These are phyloP conservation scores for Protonemura montana DNA, from an alignment of 2,888 invertebrate species.

Conservation along the genomic window DNA sequence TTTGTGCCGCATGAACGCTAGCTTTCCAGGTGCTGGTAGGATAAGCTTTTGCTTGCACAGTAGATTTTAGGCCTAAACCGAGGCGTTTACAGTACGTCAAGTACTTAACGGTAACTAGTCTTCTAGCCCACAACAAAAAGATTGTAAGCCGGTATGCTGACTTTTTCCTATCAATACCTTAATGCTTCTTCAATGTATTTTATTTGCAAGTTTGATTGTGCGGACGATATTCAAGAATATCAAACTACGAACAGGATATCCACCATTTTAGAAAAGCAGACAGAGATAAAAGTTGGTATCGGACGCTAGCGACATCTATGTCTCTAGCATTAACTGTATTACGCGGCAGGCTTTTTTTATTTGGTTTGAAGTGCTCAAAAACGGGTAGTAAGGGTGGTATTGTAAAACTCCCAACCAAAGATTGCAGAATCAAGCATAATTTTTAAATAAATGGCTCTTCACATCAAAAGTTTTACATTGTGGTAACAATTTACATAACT, in stretches of 20 bases:
- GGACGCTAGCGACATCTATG: not conserved
- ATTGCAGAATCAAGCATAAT: too few relatives aligned
- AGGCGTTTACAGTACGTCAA: not conserved
- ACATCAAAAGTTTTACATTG: too few relatives aligned
- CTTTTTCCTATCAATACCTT: not conserved
- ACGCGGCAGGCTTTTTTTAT: too few relatives aligned
- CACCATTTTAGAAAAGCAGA: slow-evolving; percentile 12
- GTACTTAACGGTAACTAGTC: not conserved
- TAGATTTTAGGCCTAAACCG: not conserved
- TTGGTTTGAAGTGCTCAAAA: too few relatives aligned
- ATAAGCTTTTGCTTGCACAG: not conserved
- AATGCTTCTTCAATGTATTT: not conserved
- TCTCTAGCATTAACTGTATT: too few relatives aligned
- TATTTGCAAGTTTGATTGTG: not conserved
- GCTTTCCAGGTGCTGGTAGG: not conserved
- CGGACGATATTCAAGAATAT: not conserved
- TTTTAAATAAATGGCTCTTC: too few relatives aligned
- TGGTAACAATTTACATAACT: too few relatives aligned
- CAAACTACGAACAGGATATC: not conserved
- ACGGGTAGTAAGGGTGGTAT: too few relatives aligned
- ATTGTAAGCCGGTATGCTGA: not conserved
- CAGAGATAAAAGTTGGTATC: not conserved
- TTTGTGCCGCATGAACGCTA: not conserved
- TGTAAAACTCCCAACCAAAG: too few relatives aligned
- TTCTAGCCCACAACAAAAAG: not conserved